phyloP scores from a whole-genome alignment of 2,797 vertebrate genomes.

The Spinibarbus caldwelli region DNA sequence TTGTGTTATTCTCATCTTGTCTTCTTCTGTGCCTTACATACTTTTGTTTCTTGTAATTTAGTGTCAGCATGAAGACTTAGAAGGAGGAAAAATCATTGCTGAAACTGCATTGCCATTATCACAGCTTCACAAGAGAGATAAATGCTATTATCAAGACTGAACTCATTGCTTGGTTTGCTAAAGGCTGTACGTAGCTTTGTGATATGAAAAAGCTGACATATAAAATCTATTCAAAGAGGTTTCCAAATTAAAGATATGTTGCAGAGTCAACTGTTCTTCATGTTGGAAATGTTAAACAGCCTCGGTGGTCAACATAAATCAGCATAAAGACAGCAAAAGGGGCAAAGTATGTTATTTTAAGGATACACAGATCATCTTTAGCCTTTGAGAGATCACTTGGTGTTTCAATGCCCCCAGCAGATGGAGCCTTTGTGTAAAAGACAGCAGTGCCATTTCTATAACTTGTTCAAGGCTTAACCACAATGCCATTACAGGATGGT shows the following conservation, averaged over 20 bases:
- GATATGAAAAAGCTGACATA: slow-evolving; percentile 33
- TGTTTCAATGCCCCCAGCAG: slow-evolving; percentile 39
- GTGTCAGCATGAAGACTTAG: background rate
- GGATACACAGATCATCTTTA: background rate
- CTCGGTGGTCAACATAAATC: background rate
- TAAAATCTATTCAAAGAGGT: slow-evolving; percentile 2
- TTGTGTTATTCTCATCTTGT: slow-evolving; percentile 19
- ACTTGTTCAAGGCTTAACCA: slow-evolving; percentile 34
- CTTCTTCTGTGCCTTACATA: background rate
- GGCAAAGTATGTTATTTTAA: background rate
- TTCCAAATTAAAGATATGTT: slow-evolving; percentile 17
- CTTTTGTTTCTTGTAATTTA: slow-evolving; percentile 31
- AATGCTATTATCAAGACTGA: slow-evolving; percentile 21
- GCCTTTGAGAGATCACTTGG: background rate
- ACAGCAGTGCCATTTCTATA: slow-evolving; percentile 20
- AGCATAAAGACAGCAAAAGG: background rate
- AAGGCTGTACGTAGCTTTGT: slow-evolving; percentile 5
- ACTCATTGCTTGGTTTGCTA: slow-evolving; percentile 3
- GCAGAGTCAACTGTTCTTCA: background rate
- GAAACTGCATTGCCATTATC: slow-evolving; percentile 19
- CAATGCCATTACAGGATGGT: slow-evolving; percentile 22
- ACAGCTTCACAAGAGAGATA: slow-evolving; percentile 33
- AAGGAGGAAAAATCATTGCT: background rate
- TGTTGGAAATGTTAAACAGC: slow-evolving; percentile 5
- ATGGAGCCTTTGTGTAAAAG: slow-evolving; percentile 48